A percentile compares a stretch with the other conserved stretches of the same genome.
These are phyloP conservation scores for Hylaea fasciaria DNA, from an alignment of 2,888 invertebrate genomes.

Conservation along the genomic window DNA sequence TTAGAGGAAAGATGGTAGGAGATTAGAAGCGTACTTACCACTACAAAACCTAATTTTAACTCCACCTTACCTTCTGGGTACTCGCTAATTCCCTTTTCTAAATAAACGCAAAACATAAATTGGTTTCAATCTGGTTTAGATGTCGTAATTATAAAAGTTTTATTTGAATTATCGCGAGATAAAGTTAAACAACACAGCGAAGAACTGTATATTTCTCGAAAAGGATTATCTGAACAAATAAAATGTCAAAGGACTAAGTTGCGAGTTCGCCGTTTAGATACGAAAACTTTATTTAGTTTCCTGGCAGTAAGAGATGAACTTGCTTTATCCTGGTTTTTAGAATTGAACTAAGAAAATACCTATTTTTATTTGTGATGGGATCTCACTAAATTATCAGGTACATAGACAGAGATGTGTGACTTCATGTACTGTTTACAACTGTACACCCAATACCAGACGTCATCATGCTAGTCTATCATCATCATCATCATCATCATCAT, in stretches of 20 bases:
- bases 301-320: conserved; percentile 1
- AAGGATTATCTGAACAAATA: conserved; percentile 16
- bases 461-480: too few species aligned
- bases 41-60: too few species aligned
- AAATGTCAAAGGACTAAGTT: conserved; percentile 19
- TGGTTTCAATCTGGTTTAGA: conserved; percentile 28
- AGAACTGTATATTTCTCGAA: conserved; percentile 11
- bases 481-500: too few species aligned
- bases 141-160: conserved; percentile 32
- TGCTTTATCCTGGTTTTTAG: not conserved
- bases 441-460: too few species aligned
- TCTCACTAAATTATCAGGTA: too few species aligned
- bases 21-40: too few species aligned
- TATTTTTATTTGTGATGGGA: not conserved
- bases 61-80: not conserved
- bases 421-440: too few species aligned
- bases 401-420: too few species aligned
- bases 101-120: conserved; percentile 29
- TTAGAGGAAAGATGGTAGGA: too few species aligned
- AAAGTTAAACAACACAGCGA: conserved; percentile 19
- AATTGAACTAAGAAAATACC: not conserved
- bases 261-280: not conserved
- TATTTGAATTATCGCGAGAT: conserved; percentile 28
- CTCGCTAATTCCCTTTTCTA: conserved; percentile 19
- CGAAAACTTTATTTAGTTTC: conserved; percentile 10